Conservation (phyloP, 2,113 vertebrate species). For the Dicaeum eximium region DNA sequence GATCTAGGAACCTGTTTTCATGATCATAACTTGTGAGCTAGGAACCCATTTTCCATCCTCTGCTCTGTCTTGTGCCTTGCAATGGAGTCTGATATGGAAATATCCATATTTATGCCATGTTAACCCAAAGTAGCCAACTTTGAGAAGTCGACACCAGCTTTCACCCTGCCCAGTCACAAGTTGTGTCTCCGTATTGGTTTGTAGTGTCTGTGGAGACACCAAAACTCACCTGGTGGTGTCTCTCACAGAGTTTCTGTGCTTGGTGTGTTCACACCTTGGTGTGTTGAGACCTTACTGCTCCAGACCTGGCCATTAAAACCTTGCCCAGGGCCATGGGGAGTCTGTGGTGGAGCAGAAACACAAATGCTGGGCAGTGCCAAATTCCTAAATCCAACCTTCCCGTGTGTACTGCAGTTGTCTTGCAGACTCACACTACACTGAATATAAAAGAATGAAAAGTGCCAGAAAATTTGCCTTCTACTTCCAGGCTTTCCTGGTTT, state of each 20-base stretch:
- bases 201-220: neutral
- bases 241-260: neutral
- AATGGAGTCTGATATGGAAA: neutral
- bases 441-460: neutral
- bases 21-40: neutral
- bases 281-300: neutral
- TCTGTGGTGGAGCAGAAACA: neutral
- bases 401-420: neutral
- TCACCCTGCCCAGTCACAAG: neutral
- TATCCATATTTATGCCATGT: neutral
- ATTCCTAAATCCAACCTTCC: neutral
- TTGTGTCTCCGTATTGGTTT: fast-evolving
- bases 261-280: neutral
- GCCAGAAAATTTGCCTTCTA: neutral
- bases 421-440: neutral
- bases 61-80: neutral
- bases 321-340: neutral
- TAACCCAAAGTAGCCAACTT: neutral
- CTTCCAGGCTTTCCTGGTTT: neutral
- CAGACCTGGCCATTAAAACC: neutral
- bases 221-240: neutral
- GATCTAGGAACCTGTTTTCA: neutral
- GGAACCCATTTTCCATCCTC: neutral
- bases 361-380: neutral
- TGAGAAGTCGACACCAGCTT: neutral